Percentiles rank a stretch among this genome's conserved stretches.
Evolutionary conservation across 2,113 vertebrate species (phyloP).

Genomic region (Cichladusa arquata): DNA sequence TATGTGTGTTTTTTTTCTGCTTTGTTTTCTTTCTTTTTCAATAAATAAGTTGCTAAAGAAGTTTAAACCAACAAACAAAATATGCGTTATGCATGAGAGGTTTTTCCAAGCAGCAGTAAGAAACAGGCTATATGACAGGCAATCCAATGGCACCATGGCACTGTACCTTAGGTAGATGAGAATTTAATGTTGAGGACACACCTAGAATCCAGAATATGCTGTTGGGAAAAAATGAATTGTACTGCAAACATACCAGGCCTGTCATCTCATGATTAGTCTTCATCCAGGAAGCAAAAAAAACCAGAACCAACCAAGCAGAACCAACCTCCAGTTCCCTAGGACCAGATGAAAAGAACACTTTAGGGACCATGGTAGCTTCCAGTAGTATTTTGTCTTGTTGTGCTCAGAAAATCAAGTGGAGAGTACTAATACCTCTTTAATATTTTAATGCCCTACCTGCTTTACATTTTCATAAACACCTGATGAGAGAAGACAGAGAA

Average conservation of each 20-base stretch:
- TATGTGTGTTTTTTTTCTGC: accelerated
- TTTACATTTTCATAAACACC: not conserved
- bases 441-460: not conserved
- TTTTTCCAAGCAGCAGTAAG: not conserved
- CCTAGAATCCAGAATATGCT: not conserved
- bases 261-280: not conserved
- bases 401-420: not conserved
- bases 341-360: not conserved
- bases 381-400: not conserved
- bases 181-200: not conserved
- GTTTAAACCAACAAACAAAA: not conserved
- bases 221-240: not conserved
- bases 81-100: not conserved
- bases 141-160: not conserved
- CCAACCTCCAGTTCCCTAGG: not conserved
- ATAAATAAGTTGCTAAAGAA: not conserved
- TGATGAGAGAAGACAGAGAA: not conserved
- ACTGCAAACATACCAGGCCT: not conserved
- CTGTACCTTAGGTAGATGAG: not conserved
- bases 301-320: no score
- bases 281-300: not conserved
- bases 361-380: not conserved
- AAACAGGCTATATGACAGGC: not conserved
- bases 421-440: not conserved
- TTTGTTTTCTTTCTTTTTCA: not conserved